phyloP scores from a whole-genome alignment of 2,113 vertebrate species.

The Elephas maximus region DNA sequence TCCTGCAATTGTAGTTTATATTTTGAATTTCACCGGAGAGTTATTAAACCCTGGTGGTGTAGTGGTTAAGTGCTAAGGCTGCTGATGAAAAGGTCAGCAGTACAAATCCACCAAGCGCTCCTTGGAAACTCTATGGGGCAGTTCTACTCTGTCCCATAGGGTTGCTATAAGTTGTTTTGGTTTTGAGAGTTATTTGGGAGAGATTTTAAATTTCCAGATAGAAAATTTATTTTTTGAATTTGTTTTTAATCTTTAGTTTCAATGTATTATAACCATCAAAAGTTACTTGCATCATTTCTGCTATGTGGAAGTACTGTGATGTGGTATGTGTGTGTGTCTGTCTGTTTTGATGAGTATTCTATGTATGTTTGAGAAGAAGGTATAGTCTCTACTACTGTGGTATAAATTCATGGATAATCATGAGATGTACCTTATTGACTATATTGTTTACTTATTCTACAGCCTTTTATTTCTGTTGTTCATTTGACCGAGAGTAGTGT shows the following conservation, averaged over 20 bases:
- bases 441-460: rapidly evolving
- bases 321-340: too few species aligned
- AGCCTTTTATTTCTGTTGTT: neutral
- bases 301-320: neutral
- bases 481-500: rapidly evolving
- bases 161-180: too few species aligned
- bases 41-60: too few species aligned
- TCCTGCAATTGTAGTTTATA: neutral
- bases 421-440: neutral
- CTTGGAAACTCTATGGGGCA: too few species aligned
- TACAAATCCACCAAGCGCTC: too few species aligned
- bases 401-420: neutral
- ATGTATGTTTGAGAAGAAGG: neutral
- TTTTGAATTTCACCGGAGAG: neutral
- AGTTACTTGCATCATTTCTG: neutral
- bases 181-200: neutral
- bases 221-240: neutral
- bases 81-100: too few species aligned
- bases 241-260: neutral
- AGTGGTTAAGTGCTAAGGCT: too few species aligned
- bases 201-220: conserved; percentile 27
- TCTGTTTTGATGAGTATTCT: neutral
- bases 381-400: neutral
- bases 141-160: too few species aligned
- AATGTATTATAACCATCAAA: neutral